phyloP scores from a whole-genome alignment of 2,888 invertebrate species.

The Caenorhabditis wallacei region DNA sequence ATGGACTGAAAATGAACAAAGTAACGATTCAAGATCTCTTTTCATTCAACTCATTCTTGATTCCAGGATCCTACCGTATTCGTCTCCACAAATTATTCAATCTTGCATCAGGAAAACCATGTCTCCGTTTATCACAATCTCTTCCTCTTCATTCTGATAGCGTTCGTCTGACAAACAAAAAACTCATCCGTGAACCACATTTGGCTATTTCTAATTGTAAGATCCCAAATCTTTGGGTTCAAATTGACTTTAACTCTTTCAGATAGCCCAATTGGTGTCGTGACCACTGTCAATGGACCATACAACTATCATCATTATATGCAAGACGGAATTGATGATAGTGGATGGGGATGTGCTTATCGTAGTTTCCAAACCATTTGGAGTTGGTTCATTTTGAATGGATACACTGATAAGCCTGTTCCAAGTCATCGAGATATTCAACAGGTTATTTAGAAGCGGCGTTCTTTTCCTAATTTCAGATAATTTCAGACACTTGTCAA shows the following conservation, averaged over 20 bases:
- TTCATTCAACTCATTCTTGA: not conserved
- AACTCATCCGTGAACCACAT: slow-evolving; percentile 68
- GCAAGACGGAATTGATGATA: slow-evolving; percentile 94
- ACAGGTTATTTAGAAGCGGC: slow-evolving; percentile 83
- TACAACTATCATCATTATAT: slow-evolving; percentile 98
- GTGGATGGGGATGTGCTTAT: slow-evolving; percentile 75
- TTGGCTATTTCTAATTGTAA: slow-evolving; percentile 68
- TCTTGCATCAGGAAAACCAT: slow-evolving; percentile 65
- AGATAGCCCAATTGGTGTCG: slow-evolving; percentile 76
- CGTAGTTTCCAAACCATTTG: slow-evolving; percentile 73
- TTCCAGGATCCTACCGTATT: slow-evolving; percentile 69
- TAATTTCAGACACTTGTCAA: slow-evolving; percentile 90
- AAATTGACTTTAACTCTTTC: not conserved
- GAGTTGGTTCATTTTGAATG: slow-evolving; percentile 94
- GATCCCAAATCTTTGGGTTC: not conserved
- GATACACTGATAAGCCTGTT: slow-evolving; percentile 89
- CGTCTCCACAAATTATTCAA: slow-evolving; percentile 74
- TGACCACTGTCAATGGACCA: slow-evolving; percentile 88
- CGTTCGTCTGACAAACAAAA: slow-evolving; percentile 50
- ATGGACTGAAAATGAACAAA: slow-evolving; percentile 69
- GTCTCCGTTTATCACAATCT: slow-evolving; percentile 67
- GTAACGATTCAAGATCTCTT: too few species aligned
- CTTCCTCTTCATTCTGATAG: slow-evolving; percentile 58
- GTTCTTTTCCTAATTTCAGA: not conserved
- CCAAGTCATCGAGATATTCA: slow-evolving; percentile 93